Percentiles rank a stretch among this genome's conserved stretches.
Evolutionary conservation across 2,888 invertebrate genomes (phyloP).

Genomic region (Hirtodrosophila cameraria): DNA sequence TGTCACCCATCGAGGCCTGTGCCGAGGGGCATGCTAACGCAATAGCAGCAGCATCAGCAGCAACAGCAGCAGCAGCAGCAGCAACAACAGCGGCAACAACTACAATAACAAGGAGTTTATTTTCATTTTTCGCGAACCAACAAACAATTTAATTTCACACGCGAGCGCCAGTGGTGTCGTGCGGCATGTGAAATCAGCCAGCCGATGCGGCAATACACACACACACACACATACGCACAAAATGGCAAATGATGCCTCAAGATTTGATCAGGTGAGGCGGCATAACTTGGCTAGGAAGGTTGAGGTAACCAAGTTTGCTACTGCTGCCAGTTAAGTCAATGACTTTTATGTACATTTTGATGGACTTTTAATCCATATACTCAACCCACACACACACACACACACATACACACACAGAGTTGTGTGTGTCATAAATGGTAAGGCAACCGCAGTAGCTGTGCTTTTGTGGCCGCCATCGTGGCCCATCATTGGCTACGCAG

Average conservation of each 20-base stretch:
- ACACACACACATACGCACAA: slow-evolving; percentile 14
- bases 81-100: slow-evolving; percentile 9
- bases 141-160: slow-evolving; percentile 79
- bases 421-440: slow-evolving; percentile 12
- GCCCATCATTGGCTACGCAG: slow-evolving; percentile 35
- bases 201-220: slow-evolving; percentile 42
- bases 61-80: neutral
- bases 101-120: slow-evolving; percentile 51
- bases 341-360: slow-evolving; percentile 80
- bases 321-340: slow-evolving; percentile 61
- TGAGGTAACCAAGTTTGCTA: slow-evolving; percentile 20
- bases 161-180: slow-evolving; percentile 80
- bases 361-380: slow-evolving; percentile 77
- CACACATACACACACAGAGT: neutral
- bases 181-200: slow-evolving; percentile 74
- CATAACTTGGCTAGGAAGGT: slow-evolving; percentile 33
- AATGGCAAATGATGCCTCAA: slow-evolving; percentile 59
- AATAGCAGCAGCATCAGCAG: slow-evolving; percentile 11
- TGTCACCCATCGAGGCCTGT: neutral
- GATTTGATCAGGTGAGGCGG: slow-evolving; percentile 63
- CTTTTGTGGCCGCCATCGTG: slow-evolving; percentile 52
- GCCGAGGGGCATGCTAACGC: slow-evolving; percentile 13
- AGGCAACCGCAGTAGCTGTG: slow-evolving; percentile 40
- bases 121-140: slow-evolving; percentile 73
- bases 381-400: slow-evolving; percentile 23